These are phyloP conservation scores for Amia ocellicauda DNA, from an alignment of 2,113 vertebrate genomes.

Conservation along the genomic window DNA sequence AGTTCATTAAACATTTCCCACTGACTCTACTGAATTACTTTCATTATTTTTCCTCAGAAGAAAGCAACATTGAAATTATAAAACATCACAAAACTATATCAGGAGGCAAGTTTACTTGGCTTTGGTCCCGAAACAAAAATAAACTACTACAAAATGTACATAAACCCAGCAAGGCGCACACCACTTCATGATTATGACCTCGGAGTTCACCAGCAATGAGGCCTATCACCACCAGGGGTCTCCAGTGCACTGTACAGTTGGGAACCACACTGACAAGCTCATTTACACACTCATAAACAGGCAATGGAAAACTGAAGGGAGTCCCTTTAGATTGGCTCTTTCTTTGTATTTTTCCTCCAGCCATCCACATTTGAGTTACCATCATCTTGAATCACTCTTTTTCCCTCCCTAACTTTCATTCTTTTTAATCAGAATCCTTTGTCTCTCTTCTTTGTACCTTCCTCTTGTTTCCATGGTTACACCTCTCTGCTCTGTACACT, in stretches of 20 bases:
- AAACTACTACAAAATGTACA: too few species aligned
- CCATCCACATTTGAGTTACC: slow-evolving; percentile 55
- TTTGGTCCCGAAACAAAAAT: too few species aligned
- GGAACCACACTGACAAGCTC: slow-evolving; percentile 26
- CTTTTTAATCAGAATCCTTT: slow-evolving; percentile 77
- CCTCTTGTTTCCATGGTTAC: slow-evolving; percentile 80
- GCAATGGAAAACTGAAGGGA: slow-evolving; percentile 35
- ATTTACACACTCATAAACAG: slow-evolving; percentile 39
- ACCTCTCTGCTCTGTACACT: slow-evolving; percentile 72
- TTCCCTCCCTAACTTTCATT: slow-evolving; percentile 69
- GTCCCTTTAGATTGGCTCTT: slow-evolving; percentile 37
- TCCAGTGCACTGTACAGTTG: slow-evolving; percentile 52
- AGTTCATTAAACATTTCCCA: too few species aligned
- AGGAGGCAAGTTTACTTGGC: too few species aligned
- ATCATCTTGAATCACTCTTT: slow-evolving; percentile 70
- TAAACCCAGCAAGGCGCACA: too few species aligned
- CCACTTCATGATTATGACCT: too few species aligned
- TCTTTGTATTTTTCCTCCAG: slow-evolving; percentile 56
- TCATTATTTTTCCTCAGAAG: too few species aligned
- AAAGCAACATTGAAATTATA: too few species aligned
- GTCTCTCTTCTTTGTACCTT: slow-evolving; percentile 80
- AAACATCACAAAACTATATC: too few species aligned
- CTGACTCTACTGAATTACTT: too few species aligned
- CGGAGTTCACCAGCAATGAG: slow-evolving; percentile 47
- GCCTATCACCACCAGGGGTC: slow-evolving; percentile 65